Conservation (phyloP, 2,888 invertebrate genomes). For the Halocaridina rubra region DNA sequence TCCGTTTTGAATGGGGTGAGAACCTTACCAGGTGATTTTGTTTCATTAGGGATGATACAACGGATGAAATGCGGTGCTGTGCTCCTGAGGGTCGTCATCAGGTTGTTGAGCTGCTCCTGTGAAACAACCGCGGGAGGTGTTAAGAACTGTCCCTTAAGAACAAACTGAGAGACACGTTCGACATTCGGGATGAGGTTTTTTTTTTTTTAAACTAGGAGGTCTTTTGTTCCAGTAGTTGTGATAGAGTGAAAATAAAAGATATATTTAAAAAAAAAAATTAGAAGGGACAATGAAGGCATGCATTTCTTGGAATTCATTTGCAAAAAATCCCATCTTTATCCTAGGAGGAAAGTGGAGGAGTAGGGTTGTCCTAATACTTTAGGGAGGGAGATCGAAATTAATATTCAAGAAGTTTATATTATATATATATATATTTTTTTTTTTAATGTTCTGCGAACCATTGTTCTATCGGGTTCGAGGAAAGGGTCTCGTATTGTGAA, state of each 20-base stretch:
- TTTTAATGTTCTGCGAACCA: not conserved
- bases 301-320: too few species aligned
- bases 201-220: too few species aligned
- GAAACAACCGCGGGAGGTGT: too few species aligned
- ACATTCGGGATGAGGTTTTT: not conserved
- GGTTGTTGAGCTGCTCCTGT: constrained; percentile 89
- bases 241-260: too few species aligned
- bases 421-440: too few species aligned
- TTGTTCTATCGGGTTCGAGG: not conserved
- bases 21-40: constrained; percentile 73
- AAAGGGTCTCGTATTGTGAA: not conserved
- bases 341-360: not conserved
- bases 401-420: not conserved
- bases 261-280: too few species aligned
- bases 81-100: constrained; percentile 95
- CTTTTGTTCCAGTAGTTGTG: too few species aligned
- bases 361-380: not conserved
- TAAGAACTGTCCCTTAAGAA: too few species aligned
- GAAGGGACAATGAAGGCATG: too few species aligned
- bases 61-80: constrained; percentile 99
- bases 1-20: too few species aligned
- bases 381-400: not conserved
- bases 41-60: constrained; percentile 99
- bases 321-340: not conserved
- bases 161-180: not conserved